A percentile compares a stretch with the other conserved stretches of the same genome.
Evolutionary conservation across 2,888 invertebrate species (phyloP).

Genomic region (Caenorhabditis plicata): DNA sequence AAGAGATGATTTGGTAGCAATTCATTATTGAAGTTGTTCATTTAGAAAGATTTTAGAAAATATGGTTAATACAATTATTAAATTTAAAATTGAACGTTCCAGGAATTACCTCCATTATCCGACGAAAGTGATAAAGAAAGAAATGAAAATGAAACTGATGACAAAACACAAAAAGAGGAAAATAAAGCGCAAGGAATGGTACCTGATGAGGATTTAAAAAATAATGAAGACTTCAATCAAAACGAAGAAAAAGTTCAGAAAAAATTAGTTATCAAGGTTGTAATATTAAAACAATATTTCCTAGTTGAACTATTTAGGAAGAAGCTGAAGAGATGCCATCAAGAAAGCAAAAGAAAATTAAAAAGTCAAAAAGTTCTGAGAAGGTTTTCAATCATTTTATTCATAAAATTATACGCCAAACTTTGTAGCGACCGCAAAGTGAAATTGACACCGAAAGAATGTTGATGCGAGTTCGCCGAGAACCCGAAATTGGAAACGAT

Average conservation of each 20-base stretch:
- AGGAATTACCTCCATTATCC: constrained; percentile 40
- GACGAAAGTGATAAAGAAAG: constrained; percentile 18
- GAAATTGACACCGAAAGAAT: constrained; percentile 9
- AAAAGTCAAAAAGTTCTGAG: background rate
- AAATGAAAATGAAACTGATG: background rate
- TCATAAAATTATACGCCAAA: background rate
- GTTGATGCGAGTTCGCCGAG: constrained; percentile 24
- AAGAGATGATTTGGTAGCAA: too few species aligned
- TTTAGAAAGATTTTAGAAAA: too few species aligned
- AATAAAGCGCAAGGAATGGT: constrained; percentile 14
- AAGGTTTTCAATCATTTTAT: background rate
- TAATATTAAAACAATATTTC: too few species aligned
- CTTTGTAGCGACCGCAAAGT: too few species aligned
- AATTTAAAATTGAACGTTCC: background rate
- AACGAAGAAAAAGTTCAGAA: too few species aligned
- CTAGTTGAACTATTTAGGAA: too few species aligned
- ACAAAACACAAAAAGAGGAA: constrained; percentile 9
- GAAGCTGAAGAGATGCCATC: too few species aligned
- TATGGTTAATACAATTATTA: too few species aligned
- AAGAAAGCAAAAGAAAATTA: constrained; percentile 6
- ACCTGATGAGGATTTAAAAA: constrained; percentile 13
- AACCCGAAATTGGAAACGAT: constrained; percentile 34
- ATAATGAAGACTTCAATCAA: constrained; percentile 1
- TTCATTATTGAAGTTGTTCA: too few species aligned
- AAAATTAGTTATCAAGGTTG: too few species aligned